Base-by-base conservation (phyloP, 2,888 invertebrate species). In the Halictus quadricinctus region DNA sequence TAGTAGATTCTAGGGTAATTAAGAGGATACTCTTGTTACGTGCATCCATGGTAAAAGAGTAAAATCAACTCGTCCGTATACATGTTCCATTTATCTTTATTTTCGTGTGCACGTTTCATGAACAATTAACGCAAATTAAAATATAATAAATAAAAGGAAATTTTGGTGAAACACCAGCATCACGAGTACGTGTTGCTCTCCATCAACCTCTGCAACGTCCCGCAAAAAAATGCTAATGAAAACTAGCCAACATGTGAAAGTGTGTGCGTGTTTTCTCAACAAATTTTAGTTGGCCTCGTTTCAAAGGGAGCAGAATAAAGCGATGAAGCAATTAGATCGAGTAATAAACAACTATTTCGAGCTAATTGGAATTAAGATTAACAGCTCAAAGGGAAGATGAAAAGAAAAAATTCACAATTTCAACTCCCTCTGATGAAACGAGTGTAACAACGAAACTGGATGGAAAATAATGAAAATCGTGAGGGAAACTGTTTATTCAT, bases 271-370 rank as follows among this genome's bases (percentile, higher is more conserved):
- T 69, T 69, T 10, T 12, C 21, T 21, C 69, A 12, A 69, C 69
- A 69, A 69, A 36, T 69, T 69, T 69, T 36, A 43, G 69, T 41
- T 69, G 69, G 41, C 69, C 41, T 41, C 69, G 69, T 69, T 69
- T 43, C 69, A n/a, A 41, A 41, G 12, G n/a, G 69, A 43, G 10
- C 41, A 4, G n/a, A 6, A 8, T n/a, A n/a, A n/a, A n/a, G 69
- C 69, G 21, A 21, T 69, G 3, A 4, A n/a, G 12, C 5, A 41
- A 43, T 69, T 12, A 4, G 21, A 41, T 41, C 12, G 21, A 41
- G 21, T 6, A 41, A 69, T 21, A 43, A 18, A 69, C 10, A 21
- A n/a, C n/a, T 66, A 18, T 29, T 54, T 54, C 8, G 54, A 54
- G 21, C 21, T 54, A n/a, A 54, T 54, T 54, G 54, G 21, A 36